These are phyloP conservation scores for Calameuta idolon DNA, from an alignment of 2,888 invertebrate species.

Conservation along the genomic window DNA sequence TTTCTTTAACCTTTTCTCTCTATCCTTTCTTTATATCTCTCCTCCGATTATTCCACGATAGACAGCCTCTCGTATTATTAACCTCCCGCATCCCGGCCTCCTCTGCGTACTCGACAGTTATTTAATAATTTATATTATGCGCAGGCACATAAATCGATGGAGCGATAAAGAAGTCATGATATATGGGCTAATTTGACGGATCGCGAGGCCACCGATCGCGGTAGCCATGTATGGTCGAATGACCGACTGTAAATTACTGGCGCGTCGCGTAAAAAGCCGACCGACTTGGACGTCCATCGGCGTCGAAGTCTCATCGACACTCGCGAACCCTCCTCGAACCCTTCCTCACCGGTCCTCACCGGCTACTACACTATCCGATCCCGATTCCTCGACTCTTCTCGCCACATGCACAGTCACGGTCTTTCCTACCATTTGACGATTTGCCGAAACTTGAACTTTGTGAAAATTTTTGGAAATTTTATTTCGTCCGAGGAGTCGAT, in stretches of 20 bases:
- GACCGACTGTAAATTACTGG: conserved; percentile 66
- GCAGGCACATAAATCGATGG: conserved; percentile 62
- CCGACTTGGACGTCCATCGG: conserved; percentile 53
- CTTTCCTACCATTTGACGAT: neutral
- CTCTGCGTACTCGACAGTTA: conserved; percentile 37
- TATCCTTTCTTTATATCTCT: neutral
- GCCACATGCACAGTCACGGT: neutral
- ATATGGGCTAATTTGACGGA: conserved; percentile 66
- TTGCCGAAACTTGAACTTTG: neutral
- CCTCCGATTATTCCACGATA: neutral
- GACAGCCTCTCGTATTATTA: neutral
- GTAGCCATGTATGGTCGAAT: conserved; percentile 62
- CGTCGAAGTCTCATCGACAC: conserved; percentile 59
- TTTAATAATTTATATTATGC: conserved; percentile 67
- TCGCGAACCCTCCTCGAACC: conserved; percentile 21
- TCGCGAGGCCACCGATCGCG: conserved; percentile 59
- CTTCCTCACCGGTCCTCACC: neutral
- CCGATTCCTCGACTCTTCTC: neutral
- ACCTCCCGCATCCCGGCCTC: neutral
- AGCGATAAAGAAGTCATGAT: conserved; percentile 62
- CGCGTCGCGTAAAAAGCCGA: conserved; percentile 60
- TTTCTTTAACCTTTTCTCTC: neutral
- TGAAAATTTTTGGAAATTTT: neutral
- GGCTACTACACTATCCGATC: neutral
- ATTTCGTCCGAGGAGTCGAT: neutral